Conservation (phyloP, 2,797 vertebrate species). For the Ara ararauna region DNA sequence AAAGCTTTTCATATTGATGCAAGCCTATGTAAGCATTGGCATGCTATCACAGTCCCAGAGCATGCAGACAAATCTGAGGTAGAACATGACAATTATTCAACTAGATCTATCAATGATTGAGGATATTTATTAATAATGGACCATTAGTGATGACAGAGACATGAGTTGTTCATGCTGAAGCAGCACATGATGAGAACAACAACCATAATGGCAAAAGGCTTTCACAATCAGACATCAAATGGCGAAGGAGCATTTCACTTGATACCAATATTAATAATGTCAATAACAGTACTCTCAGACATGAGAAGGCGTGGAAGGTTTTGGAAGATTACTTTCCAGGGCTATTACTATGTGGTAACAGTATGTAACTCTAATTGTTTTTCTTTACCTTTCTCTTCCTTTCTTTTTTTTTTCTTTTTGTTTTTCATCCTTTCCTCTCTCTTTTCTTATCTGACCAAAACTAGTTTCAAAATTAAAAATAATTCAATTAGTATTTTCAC, state of each 20-base stretch:
- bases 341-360: neutral
- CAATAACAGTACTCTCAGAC: neutral
- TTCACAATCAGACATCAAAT: conserved; percentile 13
- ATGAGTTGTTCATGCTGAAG: neutral
- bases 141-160: conserved; percentile 20
- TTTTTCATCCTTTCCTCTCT: fast-evolving
- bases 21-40: neutral
- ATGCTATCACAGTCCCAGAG: neutral
- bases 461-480: neutral
- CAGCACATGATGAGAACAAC: neutral
- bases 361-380: fast-evolving
- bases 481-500: neutral
- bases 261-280: neutral
- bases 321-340: neutral
- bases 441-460: neutral
- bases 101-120: neutral
- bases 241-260: neutral
- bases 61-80: neutral
- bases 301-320: neutral
- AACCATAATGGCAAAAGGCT: conserved; percentile 19
- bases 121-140: neutral
- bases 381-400: no score
- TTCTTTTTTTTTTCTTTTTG: fast-evolving
- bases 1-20: neutral
- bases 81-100: neutral